These are phyloP conservation scores for Streptopelia turtur DNA, from an alignment of 2,797 vertebrate species.

Conservation along the genomic window DNA sequence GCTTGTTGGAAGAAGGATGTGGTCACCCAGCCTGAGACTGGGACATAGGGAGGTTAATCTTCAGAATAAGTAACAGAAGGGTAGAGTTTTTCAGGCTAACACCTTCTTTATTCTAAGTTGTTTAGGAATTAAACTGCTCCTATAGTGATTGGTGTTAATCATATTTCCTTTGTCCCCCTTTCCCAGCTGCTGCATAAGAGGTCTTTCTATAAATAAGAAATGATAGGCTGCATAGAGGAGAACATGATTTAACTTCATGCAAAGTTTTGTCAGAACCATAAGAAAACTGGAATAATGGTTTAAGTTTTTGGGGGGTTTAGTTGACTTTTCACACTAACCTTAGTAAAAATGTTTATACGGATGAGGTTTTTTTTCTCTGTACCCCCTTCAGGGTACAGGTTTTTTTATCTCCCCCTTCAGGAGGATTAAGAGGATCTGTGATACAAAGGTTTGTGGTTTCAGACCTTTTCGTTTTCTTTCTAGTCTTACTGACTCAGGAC, in stretches of 20 bases:
- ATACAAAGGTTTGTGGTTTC: neutral
- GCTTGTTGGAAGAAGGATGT: neutral
- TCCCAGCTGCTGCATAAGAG: neutral
- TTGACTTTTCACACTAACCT: neutral
- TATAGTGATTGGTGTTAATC: neutral
- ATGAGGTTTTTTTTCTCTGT: neutral
- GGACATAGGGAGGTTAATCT: neutral
- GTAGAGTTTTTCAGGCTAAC: neutral
- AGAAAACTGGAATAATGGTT: neutral
- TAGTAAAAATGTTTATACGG: neutral
- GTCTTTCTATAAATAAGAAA: neutral
- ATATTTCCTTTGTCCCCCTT: neutral
- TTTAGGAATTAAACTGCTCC: neutral
- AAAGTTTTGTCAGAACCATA: neutral
- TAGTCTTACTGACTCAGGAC: conserved; percentile 5
- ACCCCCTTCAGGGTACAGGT: rapidly evolving
- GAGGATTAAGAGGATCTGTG: neutral
- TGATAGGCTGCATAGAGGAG: neutral
- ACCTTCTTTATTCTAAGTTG: neutral
- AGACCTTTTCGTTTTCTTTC: neutral
- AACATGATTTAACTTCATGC: neutral
- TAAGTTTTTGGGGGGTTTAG: neutral
- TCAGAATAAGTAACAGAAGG: neutral
- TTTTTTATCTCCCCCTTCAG: neutral
- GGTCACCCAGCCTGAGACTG: neutral